Percentiles rank a stretch among this genome's conserved stretches.
Conservation (phyloP, 2,888 invertebrate species). For the Lacanobia oleracea region DNA sequence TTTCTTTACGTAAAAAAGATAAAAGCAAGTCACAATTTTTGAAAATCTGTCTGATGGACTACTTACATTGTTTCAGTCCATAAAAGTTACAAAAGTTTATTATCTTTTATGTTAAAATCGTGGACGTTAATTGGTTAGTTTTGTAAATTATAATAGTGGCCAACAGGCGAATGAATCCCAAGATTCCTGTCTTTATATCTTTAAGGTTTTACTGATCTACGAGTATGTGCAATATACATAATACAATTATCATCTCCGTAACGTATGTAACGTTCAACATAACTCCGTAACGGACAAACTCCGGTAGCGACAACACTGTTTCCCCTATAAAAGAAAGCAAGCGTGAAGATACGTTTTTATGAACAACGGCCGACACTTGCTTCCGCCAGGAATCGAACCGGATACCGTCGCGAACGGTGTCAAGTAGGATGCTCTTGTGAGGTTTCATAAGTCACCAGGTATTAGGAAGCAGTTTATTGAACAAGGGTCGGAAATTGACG, state of each 20-base stretch:
- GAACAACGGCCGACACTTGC: conserved; percentile 63
- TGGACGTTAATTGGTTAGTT: too few species aligned
- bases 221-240: not conserved
- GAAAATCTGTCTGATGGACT: too few species aligned
- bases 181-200: too few species aligned
- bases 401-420: conserved; percentile 54
- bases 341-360: conserved; percentile 62
- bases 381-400: conserved; percentile 67
- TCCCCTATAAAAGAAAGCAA: conserved; percentile 59
- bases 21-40: too few species aligned
- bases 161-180: not conserved
- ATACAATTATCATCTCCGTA: not conserved
- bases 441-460: conserved; percentile 59
- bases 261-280: not conserved
- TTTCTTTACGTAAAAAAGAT: too few species aligned
- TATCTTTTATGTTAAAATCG: too few species aligned
- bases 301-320: conserved; percentile 43
- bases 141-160: not conserved
- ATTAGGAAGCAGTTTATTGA: not conserved
- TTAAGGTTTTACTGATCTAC: not conserved
- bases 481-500: not conserved
- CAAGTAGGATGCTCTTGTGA: conserved; percentile 56
- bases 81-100: too few species aligned
- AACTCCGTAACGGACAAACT: conserved; percentile 42
- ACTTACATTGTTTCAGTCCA: too few species aligned